A percentile compares a stretch with the other conserved stretches of the same genome.
Evolutionary conservation across 92 coral and sea anemone genomes (phyloP).

Genomic region (Zoanthus gigantus): DNA sequence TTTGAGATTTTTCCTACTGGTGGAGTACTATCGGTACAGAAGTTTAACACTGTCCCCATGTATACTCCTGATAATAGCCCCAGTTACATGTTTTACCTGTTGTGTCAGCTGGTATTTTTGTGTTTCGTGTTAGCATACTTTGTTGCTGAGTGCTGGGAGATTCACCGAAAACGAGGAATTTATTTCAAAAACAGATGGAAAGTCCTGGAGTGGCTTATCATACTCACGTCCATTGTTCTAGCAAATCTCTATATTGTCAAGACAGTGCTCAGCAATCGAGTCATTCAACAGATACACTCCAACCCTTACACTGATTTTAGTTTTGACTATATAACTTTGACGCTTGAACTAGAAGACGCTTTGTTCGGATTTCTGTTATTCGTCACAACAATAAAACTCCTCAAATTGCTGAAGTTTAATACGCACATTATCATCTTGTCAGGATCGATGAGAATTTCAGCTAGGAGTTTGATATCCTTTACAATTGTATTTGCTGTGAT

Average conservation of each 20-base stretch:
- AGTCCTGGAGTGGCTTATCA: slow-evolving; percentile 55
- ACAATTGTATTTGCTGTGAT: slow-evolving; percentile 61
- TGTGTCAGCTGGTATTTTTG: slow-evolving; percentile 67
- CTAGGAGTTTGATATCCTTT: slow-evolving; percentile 49
- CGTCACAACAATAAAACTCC: slow-evolving; percentile 63
- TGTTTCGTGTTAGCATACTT: slow-evolving; percentile 65
- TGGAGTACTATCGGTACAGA: slow-evolving; percentile 38
- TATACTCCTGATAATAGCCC: slow-evolving; percentile 28
- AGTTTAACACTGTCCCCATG: slow-evolving; percentile 34
- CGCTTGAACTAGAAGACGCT: slow-evolving; percentile 62
- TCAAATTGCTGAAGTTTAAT: slow-evolving; percentile 63
- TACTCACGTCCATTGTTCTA: slow-evolving; percentile 49
- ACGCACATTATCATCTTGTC: slow-evolving; percentile 57
- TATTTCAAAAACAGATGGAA: slow-evolving; percentile 68
- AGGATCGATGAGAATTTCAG: slow-evolving; percentile 58
- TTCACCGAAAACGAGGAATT: slow-evolving; percentile 37
- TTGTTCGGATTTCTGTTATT: slow-evolving; percentile 64
- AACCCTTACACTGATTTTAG: slow-evolving; percentile 73
- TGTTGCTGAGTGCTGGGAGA: slow-evolving; percentile 55
- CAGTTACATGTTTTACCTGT: slow-evolving; percentile 45
- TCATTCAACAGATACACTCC: slow-evolving; percentile 52
- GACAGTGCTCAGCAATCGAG: slow-evolving; percentile 46
- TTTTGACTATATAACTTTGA: slow-evolving; percentile 63
- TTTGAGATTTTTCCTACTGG: slow-evolving; percentile 75
- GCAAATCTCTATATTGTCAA: slow-evolving; percentile 62